Evolutionary conservation across 2,113 vertebrate species (phyloP), one percentile per base, ranked within the genome.

Genomic region (Neolamprologus devosi): DNA sequence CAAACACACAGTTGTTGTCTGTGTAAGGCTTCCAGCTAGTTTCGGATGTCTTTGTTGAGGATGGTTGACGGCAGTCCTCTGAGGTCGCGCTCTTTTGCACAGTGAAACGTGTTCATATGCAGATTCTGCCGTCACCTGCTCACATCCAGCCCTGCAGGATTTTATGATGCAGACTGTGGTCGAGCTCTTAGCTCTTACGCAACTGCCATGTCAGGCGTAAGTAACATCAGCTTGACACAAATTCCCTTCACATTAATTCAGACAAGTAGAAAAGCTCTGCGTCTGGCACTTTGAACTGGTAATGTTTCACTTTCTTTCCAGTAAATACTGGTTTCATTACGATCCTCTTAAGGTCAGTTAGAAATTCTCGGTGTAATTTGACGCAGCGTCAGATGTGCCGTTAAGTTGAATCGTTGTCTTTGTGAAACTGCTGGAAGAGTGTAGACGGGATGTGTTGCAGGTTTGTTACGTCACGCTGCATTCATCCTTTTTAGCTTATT

Each of bases 121-220:
- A 90, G 70, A 89, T 82, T 85, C 47, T 65, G 4, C 81, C 65
- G 53, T 91, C 84, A 47, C 80, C 49, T 16, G 6, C 84, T 92
- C 58, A 89, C 85, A 51, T 80, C 60, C 73, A 83, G 3, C 87
- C 87, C 82, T 57, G 81, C 33, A 42, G 87, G 92, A 87, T 87
- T 90, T 91, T 89, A 82, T 12, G 65, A 57, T 63, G 51, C 85
- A 83, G 55, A 63, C 68, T 83, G 70, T 28, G 42, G 57, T 7
- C 7, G 63, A 54, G 90, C 87, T 87, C 83, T 87, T 60, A 83
- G 73, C 65, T 83, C 55, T 95, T 95, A 94, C 2, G 37, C 86
- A 94, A 93, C 84, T n/a, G 26, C 79, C 54, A 19, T 85, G 81
- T 91, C 79, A 89, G 80, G 86, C 88, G 79, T 81, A 73, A 86